Percentiles rank a stretch among this genome's conserved stretches.
Evolutionary conservation across 35 echinoderm and acorn worm genomes (phyloP).

Genomic region (Stichopus chloronotus): DNA sequence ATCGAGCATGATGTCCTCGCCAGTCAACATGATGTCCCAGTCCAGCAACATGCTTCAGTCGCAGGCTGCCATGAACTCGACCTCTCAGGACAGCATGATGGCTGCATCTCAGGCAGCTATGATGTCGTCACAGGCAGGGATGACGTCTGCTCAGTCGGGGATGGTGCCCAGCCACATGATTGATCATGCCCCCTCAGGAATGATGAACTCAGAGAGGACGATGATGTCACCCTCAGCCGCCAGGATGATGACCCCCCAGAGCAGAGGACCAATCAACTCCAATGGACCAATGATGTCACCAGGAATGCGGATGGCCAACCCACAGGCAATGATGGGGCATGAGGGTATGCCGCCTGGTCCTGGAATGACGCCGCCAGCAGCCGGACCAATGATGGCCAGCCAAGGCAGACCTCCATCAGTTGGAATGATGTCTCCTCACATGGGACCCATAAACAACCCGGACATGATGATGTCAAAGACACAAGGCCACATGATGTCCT

Average conservation of each 20-base stretch:
- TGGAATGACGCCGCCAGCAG: not conserved
- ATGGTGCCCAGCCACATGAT: conserved; percentile 31
- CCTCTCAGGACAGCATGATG: conserved; percentile 56
- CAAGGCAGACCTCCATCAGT: conserved; percentile 55
- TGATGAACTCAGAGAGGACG: conserved; percentile 59
- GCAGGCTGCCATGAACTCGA: conserved; percentile 45
- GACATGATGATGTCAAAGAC: conserved; percentile 53
- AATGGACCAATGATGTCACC: conserved; percentile 69
- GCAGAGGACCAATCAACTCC: conserved; percentile 56
- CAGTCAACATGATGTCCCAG: conserved; percentile 61
- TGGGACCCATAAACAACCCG: conserved; percentile 36
- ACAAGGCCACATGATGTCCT: conserved; percentile 60
- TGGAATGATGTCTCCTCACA: conserved; percentile 61
- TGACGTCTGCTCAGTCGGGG: conserved; percentile 37
- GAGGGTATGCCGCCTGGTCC: conserved; percentile 32
- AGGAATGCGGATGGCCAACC: conserved; percentile 54
- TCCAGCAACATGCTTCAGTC: conserved; percentile 61
- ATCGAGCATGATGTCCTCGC: conserved; percentile 68
- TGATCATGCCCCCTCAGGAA: conserved; percentile 19
- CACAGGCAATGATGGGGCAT: conserved; percentile 32
- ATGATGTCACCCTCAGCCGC: conserved; percentile 63
- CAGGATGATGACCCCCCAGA: conserved; percentile 67
- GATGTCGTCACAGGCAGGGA: conserved; percentile 58
- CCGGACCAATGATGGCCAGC: conserved; percentile 60
- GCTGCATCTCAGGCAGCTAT: conserved; percentile 29